Evolutionary conservation across 2,888 invertebrate species (phyloP).

Genomic region (Dysmachus trigonus): DNA sequence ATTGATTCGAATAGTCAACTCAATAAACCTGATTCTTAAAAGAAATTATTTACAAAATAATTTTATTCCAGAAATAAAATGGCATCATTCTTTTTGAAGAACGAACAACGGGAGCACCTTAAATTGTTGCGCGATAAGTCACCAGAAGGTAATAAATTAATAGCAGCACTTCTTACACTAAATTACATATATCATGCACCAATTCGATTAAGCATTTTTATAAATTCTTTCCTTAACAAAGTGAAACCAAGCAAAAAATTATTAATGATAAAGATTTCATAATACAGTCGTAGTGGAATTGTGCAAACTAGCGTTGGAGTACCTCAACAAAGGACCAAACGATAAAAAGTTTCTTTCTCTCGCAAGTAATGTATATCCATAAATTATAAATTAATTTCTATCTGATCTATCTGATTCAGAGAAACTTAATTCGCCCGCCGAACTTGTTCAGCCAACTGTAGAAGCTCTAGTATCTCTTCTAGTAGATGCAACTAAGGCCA

Average conservation of each 20-base stretch:
- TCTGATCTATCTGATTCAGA: constrained; percentile 53
- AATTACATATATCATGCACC: background rate
- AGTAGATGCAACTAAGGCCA: constrained; percentile 75
- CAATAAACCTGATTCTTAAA: background rate
- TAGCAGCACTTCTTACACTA: background rate
- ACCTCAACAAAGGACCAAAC: constrained; percentile 71
- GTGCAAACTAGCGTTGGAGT: constrained; percentile 71
- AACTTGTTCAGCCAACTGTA: constrained; percentile 68
- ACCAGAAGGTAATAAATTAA: constrained; percentile 67
- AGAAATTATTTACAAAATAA: background rate
- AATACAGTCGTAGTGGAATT: constrained; percentile 69
- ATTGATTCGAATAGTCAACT: no score
- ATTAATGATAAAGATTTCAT: background rate
- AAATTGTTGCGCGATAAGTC: constrained; percentile 66
- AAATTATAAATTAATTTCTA: background rate
- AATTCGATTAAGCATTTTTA: no score
- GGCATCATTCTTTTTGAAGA: constrained; percentile 62
- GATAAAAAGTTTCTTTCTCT: constrained; percentile 67
- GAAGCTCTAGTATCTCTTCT: constrained; percentile 79
- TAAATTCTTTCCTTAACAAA: no score
- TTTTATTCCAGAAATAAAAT: constrained; percentile 43
- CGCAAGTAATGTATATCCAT: constrained; percentile 57
- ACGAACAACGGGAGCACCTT: constrained; percentile 69
- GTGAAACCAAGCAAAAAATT: background rate
- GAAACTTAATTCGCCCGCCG: constrained; percentile 66